Percentiles rank a stretch among this genome's conserved stretches.
These are phyloP conservation scores for Linnaemya vulpina DNA, from an alignment of 2,888 invertebrate species.

Conservation along the genomic window DNA sequence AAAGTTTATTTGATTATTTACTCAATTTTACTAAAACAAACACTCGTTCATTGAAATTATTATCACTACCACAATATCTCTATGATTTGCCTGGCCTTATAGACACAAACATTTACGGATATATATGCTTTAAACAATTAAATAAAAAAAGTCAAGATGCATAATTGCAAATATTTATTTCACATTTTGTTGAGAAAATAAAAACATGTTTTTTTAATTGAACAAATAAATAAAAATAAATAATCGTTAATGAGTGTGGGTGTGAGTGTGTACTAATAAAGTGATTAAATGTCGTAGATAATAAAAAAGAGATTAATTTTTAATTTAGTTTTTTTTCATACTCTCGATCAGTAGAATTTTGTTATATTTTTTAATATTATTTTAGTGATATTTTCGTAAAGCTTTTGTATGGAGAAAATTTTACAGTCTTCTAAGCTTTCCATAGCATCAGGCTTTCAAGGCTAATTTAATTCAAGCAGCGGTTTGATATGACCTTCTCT, in stretches of 20 bases:
- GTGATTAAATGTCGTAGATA: constrained; percentile 35
- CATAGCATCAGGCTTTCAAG: no score
- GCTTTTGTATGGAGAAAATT: neutral
- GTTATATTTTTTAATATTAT: neutral
- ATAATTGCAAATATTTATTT: constrained; percentile 21
- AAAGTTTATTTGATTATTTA: neutral
- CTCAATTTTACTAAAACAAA: neutral
- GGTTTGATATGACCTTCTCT: no score
- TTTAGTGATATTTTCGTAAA: neutral
- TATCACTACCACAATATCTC: constrained; percentile 23
- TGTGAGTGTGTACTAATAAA: constrained; percentile 44
- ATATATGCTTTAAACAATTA: constrained; percentile 30
- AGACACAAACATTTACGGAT: no score
- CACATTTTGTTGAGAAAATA: neutral
- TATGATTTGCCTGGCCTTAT: constrained; percentile 32
- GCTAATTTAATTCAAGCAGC: no score
- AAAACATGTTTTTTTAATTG: neutral
- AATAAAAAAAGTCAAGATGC: constrained; percentile 31
- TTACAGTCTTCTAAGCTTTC: no score
- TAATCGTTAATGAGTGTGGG: constrained; percentile 21
- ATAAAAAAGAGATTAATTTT: constrained; percentile 35
- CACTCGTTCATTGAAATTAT: neutral
- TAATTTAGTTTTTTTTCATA: constrained; percentile 6
- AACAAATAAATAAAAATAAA: constrained; percentile 4
- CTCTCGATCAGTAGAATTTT: neutral